Percentiles rank a stretch among this genome's conserved stretches.
Conservation (phyloP, 1,140 invertebrate species). For the Portunus trituberculatus region DNA sequence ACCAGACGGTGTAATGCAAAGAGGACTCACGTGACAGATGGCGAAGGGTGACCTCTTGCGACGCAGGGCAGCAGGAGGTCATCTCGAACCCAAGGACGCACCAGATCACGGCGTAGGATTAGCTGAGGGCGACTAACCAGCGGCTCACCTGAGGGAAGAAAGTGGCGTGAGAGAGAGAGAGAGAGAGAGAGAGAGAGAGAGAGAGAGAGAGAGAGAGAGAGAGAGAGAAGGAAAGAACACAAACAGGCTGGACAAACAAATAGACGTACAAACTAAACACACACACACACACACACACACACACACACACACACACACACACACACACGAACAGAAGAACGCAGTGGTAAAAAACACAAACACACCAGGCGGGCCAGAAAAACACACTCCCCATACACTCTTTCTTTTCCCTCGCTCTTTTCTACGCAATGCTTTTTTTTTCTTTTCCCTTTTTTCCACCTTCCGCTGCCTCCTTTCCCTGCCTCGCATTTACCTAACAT, state of each 20-base stretch:
- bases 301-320: constrained; percentile 34
- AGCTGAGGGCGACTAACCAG: constrained; percentile 61
- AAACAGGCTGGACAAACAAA: too few relatives aligned
- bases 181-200: constrained; percentile 48
- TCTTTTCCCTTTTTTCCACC: too few relatives aligned
- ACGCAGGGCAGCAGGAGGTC: constrained; percentile 68
- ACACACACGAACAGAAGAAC: neutral
- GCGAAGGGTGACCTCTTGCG: constrained; percentile 65
- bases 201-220: constrained; percentile 39
- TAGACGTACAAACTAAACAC: neutral
- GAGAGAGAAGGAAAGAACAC: constrained; percentile 29
- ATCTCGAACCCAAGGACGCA: constrained; percentile 56
- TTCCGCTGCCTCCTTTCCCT: too few relatives aligned
- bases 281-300: neutral
- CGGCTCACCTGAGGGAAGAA: constrained; percentile 35
- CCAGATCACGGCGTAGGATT: constrained; percentile 67
- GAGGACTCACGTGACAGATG: constrained; percentile 61
- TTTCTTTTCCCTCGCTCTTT: too few relatives aligned
- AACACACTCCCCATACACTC: too few relatives aligned
- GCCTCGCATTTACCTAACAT: too few relatives aligned
- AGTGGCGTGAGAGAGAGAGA: constrained; percentile 1
- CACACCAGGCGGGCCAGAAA: too few relatives aligned
- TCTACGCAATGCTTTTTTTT: too few relatives aligned
- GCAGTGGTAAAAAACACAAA: too few relatives aligned
- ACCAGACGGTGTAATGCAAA: neutral